Conservation (phyloP, 2,113 vertebrate genomes). For the Telmatochromis brichardi region DNA sequence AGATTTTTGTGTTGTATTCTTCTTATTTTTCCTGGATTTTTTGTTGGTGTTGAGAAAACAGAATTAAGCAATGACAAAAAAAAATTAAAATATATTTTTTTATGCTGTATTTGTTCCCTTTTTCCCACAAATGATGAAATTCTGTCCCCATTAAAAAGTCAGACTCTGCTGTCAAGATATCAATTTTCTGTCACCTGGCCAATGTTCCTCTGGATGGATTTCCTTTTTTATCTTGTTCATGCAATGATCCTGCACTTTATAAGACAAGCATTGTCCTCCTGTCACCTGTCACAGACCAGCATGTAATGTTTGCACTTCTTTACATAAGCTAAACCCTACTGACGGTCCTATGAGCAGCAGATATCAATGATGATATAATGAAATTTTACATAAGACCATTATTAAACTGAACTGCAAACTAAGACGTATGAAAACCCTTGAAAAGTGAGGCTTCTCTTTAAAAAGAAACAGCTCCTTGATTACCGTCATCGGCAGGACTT, state of each 20-base stretch:
- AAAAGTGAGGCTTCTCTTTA: not conserved
- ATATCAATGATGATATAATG: not conserved
- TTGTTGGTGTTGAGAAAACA: not conserved
- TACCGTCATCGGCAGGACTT: not conserved
- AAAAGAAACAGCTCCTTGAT: not conserved
- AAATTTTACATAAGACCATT: not conserved
- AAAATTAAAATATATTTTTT: accelerated
- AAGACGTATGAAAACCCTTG: not conserved
- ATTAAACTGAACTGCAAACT: not conserved
- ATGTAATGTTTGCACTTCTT: not conserved
- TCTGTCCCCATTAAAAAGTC: not conserved
- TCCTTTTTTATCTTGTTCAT: not conserved
- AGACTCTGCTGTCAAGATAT: not conserved
- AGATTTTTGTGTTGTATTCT: not conserved
- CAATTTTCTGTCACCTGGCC: not conserved
- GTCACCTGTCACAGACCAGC: not conserved
- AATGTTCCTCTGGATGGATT: not conserved
- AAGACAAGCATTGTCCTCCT: not conserved
- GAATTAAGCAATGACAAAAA: not conserved
- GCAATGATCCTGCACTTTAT: not conserved
- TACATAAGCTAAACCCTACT: not conserved
- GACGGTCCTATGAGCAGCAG: not conserved
- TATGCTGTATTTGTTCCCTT: not conserved
- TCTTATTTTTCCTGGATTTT: not conserved
- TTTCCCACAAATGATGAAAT: not conserved